Conservation (phyloP, 1,140 invertebrate genomes). For the Drosophila ananassae region DNA sequence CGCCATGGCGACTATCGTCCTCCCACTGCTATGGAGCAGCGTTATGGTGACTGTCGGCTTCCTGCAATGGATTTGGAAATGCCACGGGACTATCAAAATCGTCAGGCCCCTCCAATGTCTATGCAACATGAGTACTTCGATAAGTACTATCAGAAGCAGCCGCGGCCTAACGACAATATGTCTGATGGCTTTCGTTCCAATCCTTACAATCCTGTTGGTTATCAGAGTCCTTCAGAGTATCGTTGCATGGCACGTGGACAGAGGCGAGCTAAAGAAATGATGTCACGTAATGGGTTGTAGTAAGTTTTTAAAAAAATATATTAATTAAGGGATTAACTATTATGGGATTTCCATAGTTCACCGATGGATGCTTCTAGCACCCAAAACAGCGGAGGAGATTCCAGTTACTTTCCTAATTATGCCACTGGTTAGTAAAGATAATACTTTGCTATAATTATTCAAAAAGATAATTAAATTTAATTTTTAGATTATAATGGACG, state of each 20-base stretch:
- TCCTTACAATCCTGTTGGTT: neutral
- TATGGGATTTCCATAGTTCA: constrained; percentile 3
- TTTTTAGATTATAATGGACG: neutral
- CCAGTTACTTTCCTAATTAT: constrained; percentile 2
- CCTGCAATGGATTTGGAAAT: neutral
- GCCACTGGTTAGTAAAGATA: neutral
- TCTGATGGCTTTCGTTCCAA: constrained; percentile 5
- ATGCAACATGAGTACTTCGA: neutral
- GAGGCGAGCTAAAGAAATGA: constrained; percentile 36
- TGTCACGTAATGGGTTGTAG: constrained; percentile 52
- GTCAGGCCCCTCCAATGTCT: neutral
- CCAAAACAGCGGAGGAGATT: constrained; percentile 26
- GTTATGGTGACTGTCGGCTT: neutral
- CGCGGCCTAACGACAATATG: neutral
- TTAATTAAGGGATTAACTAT: neutral
- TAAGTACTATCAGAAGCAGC: neutral
- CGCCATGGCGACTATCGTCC: neutral
- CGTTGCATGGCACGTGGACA: constrained; percentile 15
- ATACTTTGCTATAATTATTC: too few species aligned
- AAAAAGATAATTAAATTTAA: neutral
- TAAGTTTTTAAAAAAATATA: constrained; percentile 8
- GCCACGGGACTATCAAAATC: neutral
- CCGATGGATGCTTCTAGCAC: constrained; percentile 17
- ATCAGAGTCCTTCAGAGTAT: constrained; percentile 25
- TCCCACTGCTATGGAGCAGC: too few species aligned